Conservation (phyloP, 2,797 vertebrate species). For the Thalassophryne amazonica region DNA sequence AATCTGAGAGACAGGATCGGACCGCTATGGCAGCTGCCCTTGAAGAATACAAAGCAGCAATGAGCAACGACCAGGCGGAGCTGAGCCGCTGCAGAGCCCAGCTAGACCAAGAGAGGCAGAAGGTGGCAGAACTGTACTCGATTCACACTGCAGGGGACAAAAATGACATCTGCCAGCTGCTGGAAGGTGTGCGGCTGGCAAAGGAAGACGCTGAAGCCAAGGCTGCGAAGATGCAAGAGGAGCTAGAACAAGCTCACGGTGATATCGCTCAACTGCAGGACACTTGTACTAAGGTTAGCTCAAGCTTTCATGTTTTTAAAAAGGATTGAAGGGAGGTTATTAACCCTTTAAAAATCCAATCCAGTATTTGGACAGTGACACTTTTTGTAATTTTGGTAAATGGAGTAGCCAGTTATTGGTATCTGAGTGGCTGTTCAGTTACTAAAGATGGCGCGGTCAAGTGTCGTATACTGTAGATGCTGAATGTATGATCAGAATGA, state of each 20-base stretch:
- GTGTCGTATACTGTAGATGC: no score
- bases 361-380: no score
- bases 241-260: conserved; percentile 84
- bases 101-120: conserved; percentile 93
- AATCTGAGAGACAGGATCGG: conserved; percentile 88
- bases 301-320: no score
- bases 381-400: no score
- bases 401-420: no score
- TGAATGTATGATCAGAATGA: no score
- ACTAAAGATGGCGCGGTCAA: no score
- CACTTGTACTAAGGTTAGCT: conserved; percentile 85
- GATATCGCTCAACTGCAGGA: conserved; percentile 88
- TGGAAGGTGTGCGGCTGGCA: conserved; percentile 88
- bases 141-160: conserved; percentile 92
- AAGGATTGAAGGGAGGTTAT: no score
- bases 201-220: conserved; percentile 92
- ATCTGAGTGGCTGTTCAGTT: no score
- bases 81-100: conserved; percentile 87
- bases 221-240: conserved; percentile 85
- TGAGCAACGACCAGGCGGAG: conserved; percentile 87
- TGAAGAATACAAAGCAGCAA: conserved; percentile 87
- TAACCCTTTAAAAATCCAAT: no score
- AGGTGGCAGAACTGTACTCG: conserved; percentile 90
- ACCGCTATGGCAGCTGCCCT: conserved; percentile 79
- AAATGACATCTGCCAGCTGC: conserved; percentile 89